Base-by-base conservation (phyloP, 2,888 invertebrate genomes). In the Monoplex corrugatus region DNA sequence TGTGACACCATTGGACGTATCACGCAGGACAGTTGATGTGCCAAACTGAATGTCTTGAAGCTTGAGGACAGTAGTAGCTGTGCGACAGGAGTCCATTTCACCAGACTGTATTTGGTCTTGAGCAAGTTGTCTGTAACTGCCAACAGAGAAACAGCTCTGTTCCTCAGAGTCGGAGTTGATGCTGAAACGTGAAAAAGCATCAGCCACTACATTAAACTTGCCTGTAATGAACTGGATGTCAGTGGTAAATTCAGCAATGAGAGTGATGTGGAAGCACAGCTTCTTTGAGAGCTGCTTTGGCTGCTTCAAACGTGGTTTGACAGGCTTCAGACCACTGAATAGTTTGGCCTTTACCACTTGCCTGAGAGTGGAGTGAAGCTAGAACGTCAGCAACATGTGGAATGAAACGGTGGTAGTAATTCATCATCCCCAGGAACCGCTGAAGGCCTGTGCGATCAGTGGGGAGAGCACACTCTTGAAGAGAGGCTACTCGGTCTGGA, bases 391-490 rank as follows among this genome's bases (percentile, higher is more conserved):
- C 43, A 43, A 80, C 44, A 32, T 68, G 23, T 32, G 86, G 89
- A 28, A 89, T 40, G 68, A 89, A 89, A 8, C 82, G 63, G 43
- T 89, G 89, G 38, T 89, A 89, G 40, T 89, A 89, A 45, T 86
- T 89, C n/a, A 89, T 63, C 89, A 89, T 83, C 5, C 89, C 89
- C 2, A 89, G 75, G 68, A 89, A 89, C 1, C 87, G 19, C 72
- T 87, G 89, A 28, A 89, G 86, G n/a, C 80, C 35, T 43, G 80
- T 57, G 43, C 86, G 78, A 50, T 89, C 78, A 19, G 44, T 75
- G 19, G 89, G 89, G 16, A 86, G 44, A 50, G 40, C 35, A 40
- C 57, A 78, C 57, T 89, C 50, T 32, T 40, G 80, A 28, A 89
- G 80, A 44, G 89, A 40, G 43, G 85, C 40, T 40, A 80, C 57